These are phyloP conservation scores for Amniataba percoides DNA, from an alignment of 2,797 vertebrate species.

Conservation along the genomic window DNA sequence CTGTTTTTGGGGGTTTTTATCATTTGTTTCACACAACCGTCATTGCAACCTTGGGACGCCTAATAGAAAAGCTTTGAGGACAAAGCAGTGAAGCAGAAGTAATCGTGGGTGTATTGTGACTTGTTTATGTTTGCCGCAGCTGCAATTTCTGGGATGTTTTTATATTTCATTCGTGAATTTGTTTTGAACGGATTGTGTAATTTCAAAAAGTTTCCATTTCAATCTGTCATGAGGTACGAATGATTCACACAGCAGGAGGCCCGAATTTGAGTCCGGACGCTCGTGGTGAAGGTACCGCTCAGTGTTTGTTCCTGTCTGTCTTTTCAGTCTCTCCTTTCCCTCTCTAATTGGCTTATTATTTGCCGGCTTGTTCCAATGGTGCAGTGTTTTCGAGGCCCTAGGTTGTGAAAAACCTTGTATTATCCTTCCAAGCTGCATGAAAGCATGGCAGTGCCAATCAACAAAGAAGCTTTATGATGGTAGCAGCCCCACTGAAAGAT, in stretches of 20 bases:
- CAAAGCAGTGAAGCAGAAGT: slow-evolving; percentile 1
- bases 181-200: slow-evolving; percentile 27
- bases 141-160: not conserved
- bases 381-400: slow-evolving; percentile 37
- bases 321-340: not conserved
- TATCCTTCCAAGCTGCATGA: slow-evolving; percentile 44
- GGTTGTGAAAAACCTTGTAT: slow-evolving; percentile 28
- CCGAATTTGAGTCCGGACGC: slow-evolving; percentile 38
- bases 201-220: slow-evolving; percentile 24
- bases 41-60: not conserved
- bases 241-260: not conserved
- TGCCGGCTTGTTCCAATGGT: slow-evolving; percentile 8
- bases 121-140: not conserved
- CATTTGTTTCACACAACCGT: not conserved
- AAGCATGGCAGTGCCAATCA: slow-evolving; percentile 21
- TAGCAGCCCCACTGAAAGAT: not conserved
- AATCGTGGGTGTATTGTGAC: slow-evolving; percentile 20
- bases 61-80: slow-evolving; percentile 1
- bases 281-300: slow-evolving; percentile 1
- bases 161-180: slow-evolving; percentile 16
- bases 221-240: slow-evolving; percentile 32
- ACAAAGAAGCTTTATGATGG: slow-evolving; percentile 3
- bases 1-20: not conserved
- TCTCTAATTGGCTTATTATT: slow-evolving; percentile 30
- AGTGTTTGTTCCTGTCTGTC: slow-evolving; percentile 11